These are phyloP conservation scores for Embiotoca jacksoni DNA, from an alignment of 2,113 vertebrate species.

Conservation along the genomic window DNA sequence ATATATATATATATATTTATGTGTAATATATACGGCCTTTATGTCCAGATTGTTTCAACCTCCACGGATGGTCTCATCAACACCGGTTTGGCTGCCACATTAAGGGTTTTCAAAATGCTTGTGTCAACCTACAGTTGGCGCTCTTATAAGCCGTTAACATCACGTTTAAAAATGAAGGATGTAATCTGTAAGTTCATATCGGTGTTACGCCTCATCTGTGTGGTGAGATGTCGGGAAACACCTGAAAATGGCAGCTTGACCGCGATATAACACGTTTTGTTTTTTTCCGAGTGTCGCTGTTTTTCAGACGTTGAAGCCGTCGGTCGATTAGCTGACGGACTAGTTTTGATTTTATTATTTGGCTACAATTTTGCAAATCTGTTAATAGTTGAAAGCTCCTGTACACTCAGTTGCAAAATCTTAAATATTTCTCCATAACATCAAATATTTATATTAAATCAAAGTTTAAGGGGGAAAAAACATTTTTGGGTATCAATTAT, in stretches of 20 bases:
- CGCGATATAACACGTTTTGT: too few species aligned
- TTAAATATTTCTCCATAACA: neutral
- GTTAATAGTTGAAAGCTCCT: slow-evolving; percentile 7
- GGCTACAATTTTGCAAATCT: neutral
- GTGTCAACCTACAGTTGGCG: too few species aligned
- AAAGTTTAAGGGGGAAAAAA: slow-evolving; percentile 2
- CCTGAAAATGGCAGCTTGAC: too few species aligned
- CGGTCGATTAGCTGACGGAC: neutral
- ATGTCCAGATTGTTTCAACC: neutral
- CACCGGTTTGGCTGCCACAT: neutral
- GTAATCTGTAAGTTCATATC: too few species aligned
- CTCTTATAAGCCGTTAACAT: neutral
- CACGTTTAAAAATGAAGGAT: too few species aligned
- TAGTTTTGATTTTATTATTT: neutral
- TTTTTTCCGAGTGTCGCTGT: neutral
- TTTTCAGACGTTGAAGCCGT: neutral
- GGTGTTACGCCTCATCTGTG: too few species aligned
- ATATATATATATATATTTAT: neutral
- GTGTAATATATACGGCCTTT: neutral
- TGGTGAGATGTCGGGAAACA: too few species aligned
- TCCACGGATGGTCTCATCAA: neutral
- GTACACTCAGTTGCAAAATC: slow-evolving; percentile 6
- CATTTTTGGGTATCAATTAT: slow-evolving; percentile 25
- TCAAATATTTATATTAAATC: slow-evolving; percentile 22
- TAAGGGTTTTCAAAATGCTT: neutral